These are phyloP conservation scores for Alloplasta piceator DNA, from an alignment of 2,888 invertebrate species.

Conservation along the genomic window DNA sequence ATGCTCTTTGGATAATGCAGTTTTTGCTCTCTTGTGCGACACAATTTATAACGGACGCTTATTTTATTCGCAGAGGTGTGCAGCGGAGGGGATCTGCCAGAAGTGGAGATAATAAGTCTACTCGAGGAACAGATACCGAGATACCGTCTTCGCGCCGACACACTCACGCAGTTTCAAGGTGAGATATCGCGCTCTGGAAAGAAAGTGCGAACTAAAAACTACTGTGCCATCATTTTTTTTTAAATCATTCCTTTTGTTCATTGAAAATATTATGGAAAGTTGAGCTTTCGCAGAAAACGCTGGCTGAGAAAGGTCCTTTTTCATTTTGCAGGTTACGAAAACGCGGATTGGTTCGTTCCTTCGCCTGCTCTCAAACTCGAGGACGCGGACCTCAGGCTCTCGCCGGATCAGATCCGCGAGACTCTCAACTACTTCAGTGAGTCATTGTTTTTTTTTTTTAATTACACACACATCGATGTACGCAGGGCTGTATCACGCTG, in stretches of 20 bases:
- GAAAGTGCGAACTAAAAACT: not conserved
- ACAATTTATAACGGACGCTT: conserved; percentile 47
- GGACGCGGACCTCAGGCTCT: conserved; percentile 91
- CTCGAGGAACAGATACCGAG: conserved; percentile 97
- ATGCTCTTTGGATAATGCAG: not conserved
- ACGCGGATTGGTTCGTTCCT: conserved; percentile 97
- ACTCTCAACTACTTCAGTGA: conserved; percentile 98
- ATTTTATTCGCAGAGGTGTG: conserved; percentile 91
- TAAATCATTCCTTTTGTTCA: not conserved
- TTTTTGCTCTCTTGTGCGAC: not conserved
- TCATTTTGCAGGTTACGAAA: conserved; percentile 90
- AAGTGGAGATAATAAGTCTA: conserved; percentile 97
- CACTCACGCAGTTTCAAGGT: conserved; percentile 96
- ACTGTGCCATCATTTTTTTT: not conserved
- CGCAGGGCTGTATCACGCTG: too few relatives aligned
- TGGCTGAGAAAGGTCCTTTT: not conserved
- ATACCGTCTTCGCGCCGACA: conserved; percentile 96
- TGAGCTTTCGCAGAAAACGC: too few relatives aligned
- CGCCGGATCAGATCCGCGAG: conserved; percentile 97
- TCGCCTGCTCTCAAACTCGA: conserved; percentile 91
- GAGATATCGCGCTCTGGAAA: conserved; percentile 74
- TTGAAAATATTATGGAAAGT: not conserved
- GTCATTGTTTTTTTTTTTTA: conserved; percentile 82
- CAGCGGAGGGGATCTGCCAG: conserved; percentile 95
- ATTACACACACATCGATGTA: too few relatives aligned